A percentile compares a stretch with the other conserved stretches of the same genome.
phyloP scores from a whole-genome alignment of 1,140 invertebrate genomes.

The Formica exsecta region DNA sequence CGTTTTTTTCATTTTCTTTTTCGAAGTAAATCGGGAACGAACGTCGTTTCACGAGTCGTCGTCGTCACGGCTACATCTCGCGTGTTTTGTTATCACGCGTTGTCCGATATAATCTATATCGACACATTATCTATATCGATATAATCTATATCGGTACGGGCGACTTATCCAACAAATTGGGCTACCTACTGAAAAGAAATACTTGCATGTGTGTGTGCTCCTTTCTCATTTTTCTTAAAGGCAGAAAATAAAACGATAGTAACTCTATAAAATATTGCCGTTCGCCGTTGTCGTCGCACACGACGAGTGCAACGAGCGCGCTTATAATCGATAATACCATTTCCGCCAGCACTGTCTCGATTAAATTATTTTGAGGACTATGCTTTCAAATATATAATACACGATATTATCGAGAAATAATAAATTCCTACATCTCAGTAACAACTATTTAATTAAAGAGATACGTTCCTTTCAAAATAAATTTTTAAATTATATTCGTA shows the following conservation, averaged over 20 bases:
- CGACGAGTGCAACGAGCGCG: constrained; percentile 48
- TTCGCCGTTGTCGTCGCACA: constrained; percentile 45
- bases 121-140: constrained; percentile 17
- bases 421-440: constrained; percentile 36
- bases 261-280: constrained; percentile 72
- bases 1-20: constrained; percentile 16
- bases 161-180: constrained; percentile 77
- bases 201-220: constrained; percentile 58
- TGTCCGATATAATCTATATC: no score
- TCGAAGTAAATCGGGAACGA: constrained; percentile 66
- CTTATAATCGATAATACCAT: constrained; percentile 50
- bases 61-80: constrained; percentile 71
- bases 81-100: constrained; percentile 45
- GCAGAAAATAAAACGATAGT: constrained; percentile 71
- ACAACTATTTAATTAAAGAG: constrained; percentile 1
- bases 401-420: constrained; percentile 22
- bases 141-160: constrained; percentile 66
- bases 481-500: constrained; percentile 35
- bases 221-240: constrained; percentile 39
- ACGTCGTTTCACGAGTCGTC: constrained; percentile 68
- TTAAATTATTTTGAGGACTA: constrained; percentile 30
- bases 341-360: constrained; percentile 54
- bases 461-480: not conserved
- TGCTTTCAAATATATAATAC: not conserved
- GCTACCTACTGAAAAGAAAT: constrained; percentile 80